phyloP scores from a whole-genome alignment of 2,113 vertebrate genomes.

The Upupa epops region DNA sequence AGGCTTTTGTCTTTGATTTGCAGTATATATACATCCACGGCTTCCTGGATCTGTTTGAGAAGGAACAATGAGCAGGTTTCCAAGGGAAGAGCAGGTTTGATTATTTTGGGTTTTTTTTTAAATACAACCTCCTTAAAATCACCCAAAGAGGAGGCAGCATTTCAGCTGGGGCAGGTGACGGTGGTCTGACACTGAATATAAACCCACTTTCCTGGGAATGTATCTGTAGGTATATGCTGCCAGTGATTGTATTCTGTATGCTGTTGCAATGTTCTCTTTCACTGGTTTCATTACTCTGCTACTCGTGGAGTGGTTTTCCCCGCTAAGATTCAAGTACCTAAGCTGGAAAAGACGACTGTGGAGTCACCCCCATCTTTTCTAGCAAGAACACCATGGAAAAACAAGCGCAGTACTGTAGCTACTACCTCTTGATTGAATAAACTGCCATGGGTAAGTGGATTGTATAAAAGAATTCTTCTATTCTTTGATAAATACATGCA shows the following conservation, averaged over 20 bases:
- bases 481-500: neutral
- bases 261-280: neutral
- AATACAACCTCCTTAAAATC: neutral
- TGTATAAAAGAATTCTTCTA: neutral
- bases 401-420: neutral
- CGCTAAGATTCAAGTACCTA: neutral
- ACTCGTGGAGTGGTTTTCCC: neutral
- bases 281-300: neutral
- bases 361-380: neutral
- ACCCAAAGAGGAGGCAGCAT: accelerated
- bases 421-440: neutral
- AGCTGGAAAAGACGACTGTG: neutral
- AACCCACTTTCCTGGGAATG: neutral
- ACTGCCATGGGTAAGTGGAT: neutral
- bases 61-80: neutral
- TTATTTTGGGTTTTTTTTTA: neutral
- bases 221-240: neutral
- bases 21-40: accelerated
- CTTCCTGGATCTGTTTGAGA: conserved; percentile 7
- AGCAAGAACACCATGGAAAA: neutral
- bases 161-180: neutral
- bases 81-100: neutral
- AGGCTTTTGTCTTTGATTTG: neutral
- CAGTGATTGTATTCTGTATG: neutral
- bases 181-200: neutral